Evolutionary conservation across 1,140 invertebrate genomes (phyloP).

Genomic region (Heterodera schachtii): DNA sequence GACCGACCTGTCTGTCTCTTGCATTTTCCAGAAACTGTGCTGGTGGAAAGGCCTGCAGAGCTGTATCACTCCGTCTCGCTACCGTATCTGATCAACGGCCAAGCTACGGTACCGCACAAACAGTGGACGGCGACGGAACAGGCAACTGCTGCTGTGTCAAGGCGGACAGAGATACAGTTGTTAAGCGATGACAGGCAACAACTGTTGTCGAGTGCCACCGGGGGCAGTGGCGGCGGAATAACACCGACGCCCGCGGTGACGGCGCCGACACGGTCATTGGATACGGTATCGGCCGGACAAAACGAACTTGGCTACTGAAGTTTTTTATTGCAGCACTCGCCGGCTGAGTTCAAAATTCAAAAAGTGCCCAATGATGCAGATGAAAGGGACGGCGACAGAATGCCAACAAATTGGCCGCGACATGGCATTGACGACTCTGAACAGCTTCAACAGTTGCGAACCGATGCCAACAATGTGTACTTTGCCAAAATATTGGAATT

Average conservation of each 20-base stretch:
- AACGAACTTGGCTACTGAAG: no score
- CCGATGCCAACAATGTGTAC: background rate
- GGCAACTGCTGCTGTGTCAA: background rate
- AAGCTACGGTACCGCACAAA: background rate
- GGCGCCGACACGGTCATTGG: background rate
- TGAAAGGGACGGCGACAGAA: background rate
- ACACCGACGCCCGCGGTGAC: background rate
- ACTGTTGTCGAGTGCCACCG: background rate
- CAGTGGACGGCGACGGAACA: background rate
- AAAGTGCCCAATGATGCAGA: background rate
- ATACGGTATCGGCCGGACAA: background rate
- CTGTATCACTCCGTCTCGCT: background rate
- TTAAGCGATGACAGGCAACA: background rate
- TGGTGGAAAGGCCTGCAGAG: background rate
- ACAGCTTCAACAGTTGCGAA: background rate
- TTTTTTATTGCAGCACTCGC: background rate
- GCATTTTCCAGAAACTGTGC: no score
- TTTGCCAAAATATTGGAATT: constrained; percentile 21
- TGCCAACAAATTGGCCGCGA: no score
- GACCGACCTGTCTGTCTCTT: background rate
- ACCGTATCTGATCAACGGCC: background rate
- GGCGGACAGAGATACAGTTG: background rate
- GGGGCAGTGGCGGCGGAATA: background rate
- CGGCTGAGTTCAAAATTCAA: background rate
- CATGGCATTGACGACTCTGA: no score